phyloP scores from a whole-genome alignment of 2,797 vertebrate species.

The Lagocephalus sceleratus region DNA sequence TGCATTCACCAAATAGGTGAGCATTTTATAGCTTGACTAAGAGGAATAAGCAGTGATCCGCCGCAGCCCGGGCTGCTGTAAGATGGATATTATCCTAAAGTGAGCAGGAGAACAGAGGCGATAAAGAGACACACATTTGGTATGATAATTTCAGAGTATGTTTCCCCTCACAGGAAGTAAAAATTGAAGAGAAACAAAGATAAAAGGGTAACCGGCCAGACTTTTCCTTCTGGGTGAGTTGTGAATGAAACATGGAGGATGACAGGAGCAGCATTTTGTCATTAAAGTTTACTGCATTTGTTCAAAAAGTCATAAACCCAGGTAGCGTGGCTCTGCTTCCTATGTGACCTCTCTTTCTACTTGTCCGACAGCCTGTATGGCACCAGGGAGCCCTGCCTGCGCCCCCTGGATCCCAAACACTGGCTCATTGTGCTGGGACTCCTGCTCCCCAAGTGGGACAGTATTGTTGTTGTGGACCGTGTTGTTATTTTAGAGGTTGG shows the following conservation, averaged over 20 bases:
- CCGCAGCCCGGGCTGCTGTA: constrained; percentile 12
- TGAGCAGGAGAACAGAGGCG: constrained; percentile 15
- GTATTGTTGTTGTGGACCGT: constrained; percentile 63
- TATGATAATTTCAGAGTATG: constrained; percentile 42
- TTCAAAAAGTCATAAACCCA: constrained; percentile 6
- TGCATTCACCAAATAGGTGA: too few species aligned
- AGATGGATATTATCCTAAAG: constrained; percentile 21
- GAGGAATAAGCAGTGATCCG: neutral
- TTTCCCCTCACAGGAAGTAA: neutral
- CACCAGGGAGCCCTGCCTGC: constrained; percentile 58
- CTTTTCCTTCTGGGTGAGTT: constrained; percentile 10
- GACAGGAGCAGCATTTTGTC: too few species aligned
- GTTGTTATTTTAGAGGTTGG: constrained; percentile 72
- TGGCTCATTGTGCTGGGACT: constrained; percentile 66
- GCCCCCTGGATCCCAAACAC: constrained; percentile 63
- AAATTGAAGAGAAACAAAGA: constrained; percentile 26
- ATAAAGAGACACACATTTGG: constrained; percentile 39
- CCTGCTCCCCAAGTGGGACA: constrained; percentile 59
- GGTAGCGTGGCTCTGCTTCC: constrained; percentile 35
- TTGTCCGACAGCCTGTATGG: constrained; percentile 60
- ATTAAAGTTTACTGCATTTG: too few species aligned
- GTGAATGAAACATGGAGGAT: too few species aligned
- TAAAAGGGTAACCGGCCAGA: constrained; percentile 23
- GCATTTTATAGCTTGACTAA: too few species aligned
- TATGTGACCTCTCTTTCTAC: constrained; percentile 55